phyloP scores from a whole-genome alignment of 1,140 invertebrate species.

The Drosophila oshimai region DNA sequence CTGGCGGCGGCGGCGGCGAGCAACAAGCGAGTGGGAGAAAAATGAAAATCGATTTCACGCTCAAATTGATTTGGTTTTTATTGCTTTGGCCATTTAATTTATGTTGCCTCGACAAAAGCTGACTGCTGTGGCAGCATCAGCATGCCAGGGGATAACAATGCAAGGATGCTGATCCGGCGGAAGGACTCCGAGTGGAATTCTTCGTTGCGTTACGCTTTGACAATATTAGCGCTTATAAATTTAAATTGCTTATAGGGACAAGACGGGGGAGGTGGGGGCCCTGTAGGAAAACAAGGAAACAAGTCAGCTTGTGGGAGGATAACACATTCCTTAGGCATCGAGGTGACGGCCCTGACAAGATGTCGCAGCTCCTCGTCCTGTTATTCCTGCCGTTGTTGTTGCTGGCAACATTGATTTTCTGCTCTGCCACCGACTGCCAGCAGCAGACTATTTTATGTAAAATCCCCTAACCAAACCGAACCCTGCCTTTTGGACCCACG shows the following conservation, averaged over 20 bases:
- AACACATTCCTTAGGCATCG: conserved; percentile 59
- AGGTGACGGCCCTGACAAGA: conserved; percentile 63
- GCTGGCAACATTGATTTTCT: conserved; percentile 71
- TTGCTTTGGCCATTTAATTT: conserved; percentile 72
- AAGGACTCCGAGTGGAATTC: conserved; percentile 33
- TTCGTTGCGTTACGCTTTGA: conserved; percentile 45
- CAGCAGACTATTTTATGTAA: conserved; percentile 37
- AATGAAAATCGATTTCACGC: conserved; percentile 77
- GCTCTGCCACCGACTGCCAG: conserved; percentile 62
- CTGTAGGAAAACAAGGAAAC: conserved; percentile 21
- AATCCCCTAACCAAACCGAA: not conserved
- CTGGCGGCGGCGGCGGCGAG: not conserved
- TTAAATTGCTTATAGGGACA: conserved; percentile 50
- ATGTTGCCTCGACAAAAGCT: conserved; percentile 47
- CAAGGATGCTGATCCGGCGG: not conserved
- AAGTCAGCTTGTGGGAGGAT: conserved; percentile 23
- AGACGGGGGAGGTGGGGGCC: not conserved
- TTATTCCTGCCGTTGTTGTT: conserved; percentile 32
- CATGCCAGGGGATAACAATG: conserved; percentile 52
- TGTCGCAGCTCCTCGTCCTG: conserved; percentile 25
- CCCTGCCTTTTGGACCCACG: conserved; percentile 3
- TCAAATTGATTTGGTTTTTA: conserved; percentile 78
- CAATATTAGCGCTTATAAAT: conserved; percentile 75
- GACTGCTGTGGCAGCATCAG: conserved; percentile 30
- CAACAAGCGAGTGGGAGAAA: conserved; percentile 31